These are phyloP conservation scores for Plestiodon gilberti DNA, from an alignment of 2,113 vertebrate genomes.

Conservation along the genomic window DNA sequence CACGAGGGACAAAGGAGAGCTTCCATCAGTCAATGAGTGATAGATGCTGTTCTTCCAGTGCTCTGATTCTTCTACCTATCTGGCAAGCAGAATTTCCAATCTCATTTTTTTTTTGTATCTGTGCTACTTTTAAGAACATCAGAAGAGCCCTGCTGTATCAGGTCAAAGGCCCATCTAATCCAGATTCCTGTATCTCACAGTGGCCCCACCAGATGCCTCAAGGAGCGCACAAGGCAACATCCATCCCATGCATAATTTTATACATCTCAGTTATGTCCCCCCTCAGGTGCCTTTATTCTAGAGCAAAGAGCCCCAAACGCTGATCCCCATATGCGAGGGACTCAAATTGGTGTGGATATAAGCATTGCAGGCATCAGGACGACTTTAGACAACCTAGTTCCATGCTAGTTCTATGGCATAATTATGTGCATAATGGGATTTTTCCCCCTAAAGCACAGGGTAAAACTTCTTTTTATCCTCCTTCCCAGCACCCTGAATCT, in stretches of 20 bases:
- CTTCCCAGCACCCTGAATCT: neutral
- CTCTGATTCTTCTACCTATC: neutral
- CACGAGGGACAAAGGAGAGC: neutral
- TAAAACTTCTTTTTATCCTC: neutral
- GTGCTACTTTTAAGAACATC: neutral
- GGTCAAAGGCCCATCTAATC: no score
- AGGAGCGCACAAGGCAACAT: no score
- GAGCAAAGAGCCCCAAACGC: no score
- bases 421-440: neutral
- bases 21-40: neutral
- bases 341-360: neutral
- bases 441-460: no score
- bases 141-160: no score
- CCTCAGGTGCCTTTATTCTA: no score
- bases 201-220: no score
- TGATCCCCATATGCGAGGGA: neutral
- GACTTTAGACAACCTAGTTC: neutral
- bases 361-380: neutral
- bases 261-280: no score
- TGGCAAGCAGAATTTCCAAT: neutral
- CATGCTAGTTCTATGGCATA: neutral
- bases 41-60: neutral
- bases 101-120: neutral
- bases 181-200: no score
- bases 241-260: no score